A percentile compares a stretch with the other conserved stretches of the same genome.
Conservation (phyloP, 2,888 invertebrate species). For the Salticus scenicus region DNA sequence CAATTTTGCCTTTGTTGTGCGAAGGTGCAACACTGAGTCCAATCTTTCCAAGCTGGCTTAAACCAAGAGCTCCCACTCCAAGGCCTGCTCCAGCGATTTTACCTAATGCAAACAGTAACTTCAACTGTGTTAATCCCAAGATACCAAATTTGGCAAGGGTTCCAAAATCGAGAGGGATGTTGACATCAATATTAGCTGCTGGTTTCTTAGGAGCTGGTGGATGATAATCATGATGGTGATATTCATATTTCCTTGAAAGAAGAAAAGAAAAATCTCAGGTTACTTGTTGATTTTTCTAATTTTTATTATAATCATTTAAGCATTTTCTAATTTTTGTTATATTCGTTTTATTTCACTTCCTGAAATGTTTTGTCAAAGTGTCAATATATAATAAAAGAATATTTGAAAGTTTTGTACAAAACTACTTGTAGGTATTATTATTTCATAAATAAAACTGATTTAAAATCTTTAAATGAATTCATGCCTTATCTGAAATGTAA, state of each 20-base stretch:
- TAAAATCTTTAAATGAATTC: too few relatives aligned
- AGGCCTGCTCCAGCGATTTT: constrained; percentile 60
- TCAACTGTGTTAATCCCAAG: constrained; percentile 51
- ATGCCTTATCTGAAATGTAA: too few relatives aligned
- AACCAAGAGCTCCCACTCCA: constrained; percentile 41
- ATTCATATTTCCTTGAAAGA: constrained; percentile 32
- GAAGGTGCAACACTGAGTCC: constrained; percentile 40
- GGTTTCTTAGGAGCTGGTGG: constrained; percentile 44
- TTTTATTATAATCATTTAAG: background rate
- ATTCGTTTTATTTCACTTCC: too few relatives aligned
- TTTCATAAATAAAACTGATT: too few relatives aligned
- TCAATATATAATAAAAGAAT: too few relatives aligned
- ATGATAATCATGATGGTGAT: constrained; percentile 48
- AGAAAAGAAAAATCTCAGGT: background rate
- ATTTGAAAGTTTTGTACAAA: too few relatives aligned
- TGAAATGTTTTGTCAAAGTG: too few relatives aligned
- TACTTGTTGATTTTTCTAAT: background rate
- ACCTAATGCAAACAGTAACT: constrained; percentile 48
- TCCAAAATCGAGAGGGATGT: constrained; percentile 55
- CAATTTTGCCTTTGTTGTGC: constrained; percentile 45
- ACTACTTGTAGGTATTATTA: too few relatives aligned
- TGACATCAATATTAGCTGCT: constrained; percentile 52
- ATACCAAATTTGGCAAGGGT: constrained; percentile 58
- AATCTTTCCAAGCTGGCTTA: constrained; percentile 51
- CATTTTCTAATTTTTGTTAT: too few relatives aligned